Evolutionary conservation across 2,113 vertebrate species (phyloP).

Genomic region (Oryzias curvinotus): DNA sequence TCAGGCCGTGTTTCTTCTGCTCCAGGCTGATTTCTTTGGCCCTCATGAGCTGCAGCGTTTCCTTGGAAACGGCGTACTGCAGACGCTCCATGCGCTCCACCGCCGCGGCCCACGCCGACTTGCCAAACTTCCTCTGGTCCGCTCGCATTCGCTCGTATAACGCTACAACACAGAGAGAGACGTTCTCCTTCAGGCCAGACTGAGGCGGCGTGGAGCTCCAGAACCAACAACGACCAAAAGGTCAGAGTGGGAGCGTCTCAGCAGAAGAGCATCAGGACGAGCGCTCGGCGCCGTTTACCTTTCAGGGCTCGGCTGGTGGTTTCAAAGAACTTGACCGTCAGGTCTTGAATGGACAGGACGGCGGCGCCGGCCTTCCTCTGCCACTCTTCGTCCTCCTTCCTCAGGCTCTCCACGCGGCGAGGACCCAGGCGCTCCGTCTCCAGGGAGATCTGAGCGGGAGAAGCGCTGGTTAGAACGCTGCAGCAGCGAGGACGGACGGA

Average conservation of each 20-base stretch:
- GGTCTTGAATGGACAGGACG: slow-evolving; percentile 93
- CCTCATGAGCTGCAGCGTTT: slow-evolving; percentile 96
- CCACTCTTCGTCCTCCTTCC: slow-evolving; percentile 94
- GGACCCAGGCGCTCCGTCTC: slow-evolving; percentile 97
- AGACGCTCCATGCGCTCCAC: slow-evolving; percentile 95
- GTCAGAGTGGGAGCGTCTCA: background rate
- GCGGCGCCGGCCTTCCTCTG: slow-evolving; percentile 93
- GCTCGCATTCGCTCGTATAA: slow-evolving; percentile 91
- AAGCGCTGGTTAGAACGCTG: background rate
- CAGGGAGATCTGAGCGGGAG: slow-evolving; percentile 85
- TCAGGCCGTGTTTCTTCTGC: slow-evolving; percentile 90
- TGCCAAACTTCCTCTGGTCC: slow-evolving; percentile 95
- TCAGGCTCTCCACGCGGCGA: slow-evolving; percentile 89
- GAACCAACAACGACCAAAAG: background rate
- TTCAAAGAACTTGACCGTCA: slow-evolving; percentile 98
- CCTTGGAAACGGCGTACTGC: slow-evolving; percentile 92
- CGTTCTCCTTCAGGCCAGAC: background rate
- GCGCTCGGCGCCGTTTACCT: slow-evolving; percentile 75
- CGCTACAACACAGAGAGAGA: slow-evolving; percentile 67
- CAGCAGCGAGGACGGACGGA: no score
- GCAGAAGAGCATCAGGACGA: background rate
- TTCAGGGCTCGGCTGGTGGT: slow-evolving; percentile 94
- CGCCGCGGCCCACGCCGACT: slow-evolving; percentile 90
- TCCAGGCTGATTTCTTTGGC: slow-evolving; percentile 97
- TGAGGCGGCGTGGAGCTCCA: background rate